These are phyloP conservation scores for Antitype chi DNA, from an alignment of 2,888 invertebrate genomes.

Conservation along the genomic window DNA sequence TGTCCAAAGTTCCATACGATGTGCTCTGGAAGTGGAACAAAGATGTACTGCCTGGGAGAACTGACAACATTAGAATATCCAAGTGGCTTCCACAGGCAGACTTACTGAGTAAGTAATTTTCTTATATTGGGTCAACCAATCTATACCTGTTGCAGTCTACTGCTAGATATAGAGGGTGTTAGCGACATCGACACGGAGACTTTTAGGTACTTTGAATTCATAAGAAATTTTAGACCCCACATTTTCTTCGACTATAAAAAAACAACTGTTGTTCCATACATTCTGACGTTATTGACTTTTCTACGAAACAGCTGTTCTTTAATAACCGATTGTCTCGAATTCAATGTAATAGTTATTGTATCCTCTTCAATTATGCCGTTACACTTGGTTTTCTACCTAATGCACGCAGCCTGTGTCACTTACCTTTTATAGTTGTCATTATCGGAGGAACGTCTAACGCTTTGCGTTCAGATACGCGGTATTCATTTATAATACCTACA, in stretches of 20 bases:
- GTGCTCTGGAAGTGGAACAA: conserved; percentile 42
- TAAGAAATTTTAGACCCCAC: too few species aligned
- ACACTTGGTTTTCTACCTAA: too few species aligned
- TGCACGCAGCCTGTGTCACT: too few species aligned
- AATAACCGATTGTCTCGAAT: not conserved
- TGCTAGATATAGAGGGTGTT: not conserved
- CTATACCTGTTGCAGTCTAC: not conserved
- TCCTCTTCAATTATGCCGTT: not conserved
- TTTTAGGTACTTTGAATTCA: not conserved
- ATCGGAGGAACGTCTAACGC: too few species aligned
- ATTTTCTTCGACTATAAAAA: too few species aligned
- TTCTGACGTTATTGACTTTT: not conserved
- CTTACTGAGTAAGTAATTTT: conserved; percentile 60
- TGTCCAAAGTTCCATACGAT: conserved; percentile 35
- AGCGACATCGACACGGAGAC: not conserved
- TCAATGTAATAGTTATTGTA: not conserved
- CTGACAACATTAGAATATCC: conserved; percentile 35
- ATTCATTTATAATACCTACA: not conserved
- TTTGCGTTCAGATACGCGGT: too few species aligned
- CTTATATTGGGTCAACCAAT: not conserved
- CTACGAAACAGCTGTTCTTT: too few species aligned
- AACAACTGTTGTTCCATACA: too few species aligned
- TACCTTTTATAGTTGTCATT: too few species aligned
- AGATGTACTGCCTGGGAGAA: conserved; percentile 74
- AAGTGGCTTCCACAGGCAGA: conserved; percentile 79